phyloP scores from a whole-genome alignment of 2,888 invertebrate genomes.

The Hesperia comma region DNA sequence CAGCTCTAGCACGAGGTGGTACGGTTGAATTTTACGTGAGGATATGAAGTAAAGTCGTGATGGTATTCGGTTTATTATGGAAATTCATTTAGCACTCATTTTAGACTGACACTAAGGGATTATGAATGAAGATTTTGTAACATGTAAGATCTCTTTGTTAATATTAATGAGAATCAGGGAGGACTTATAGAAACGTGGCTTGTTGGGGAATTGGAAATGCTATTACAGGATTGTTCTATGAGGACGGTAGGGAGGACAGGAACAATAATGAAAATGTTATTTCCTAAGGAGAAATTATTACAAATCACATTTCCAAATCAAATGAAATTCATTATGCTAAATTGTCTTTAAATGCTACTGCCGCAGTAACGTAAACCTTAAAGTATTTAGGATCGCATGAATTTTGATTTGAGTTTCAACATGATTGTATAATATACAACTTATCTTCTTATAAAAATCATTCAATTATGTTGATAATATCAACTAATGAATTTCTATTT shows the following conservation, averaged over 20 bases:
- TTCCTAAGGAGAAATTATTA: neutral
- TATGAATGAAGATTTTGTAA: constrained; percentile 12
- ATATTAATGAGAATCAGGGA: constrained; percentile 9
- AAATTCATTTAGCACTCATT: constrained; percentile 27
- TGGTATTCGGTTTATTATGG: constrained; percentile 22
- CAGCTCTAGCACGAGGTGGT: neutral
- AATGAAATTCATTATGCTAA: neutral
- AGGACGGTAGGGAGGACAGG: neutral
- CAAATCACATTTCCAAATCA: neutral
- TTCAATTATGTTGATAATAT: no score
- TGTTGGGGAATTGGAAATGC: neutral
- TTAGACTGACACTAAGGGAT: constrained; percentile 19
- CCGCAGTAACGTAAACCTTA: no score
- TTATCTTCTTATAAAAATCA: no score
- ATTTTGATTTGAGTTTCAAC: no score
- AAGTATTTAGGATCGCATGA: no score
- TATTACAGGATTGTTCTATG: neutral
- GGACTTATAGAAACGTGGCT: neutral
- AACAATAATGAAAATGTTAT: neutral
- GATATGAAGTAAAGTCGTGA: neutral
- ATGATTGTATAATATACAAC: no score
- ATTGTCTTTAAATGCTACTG: no score
- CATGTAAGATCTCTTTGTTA: constrained; percentile 12
- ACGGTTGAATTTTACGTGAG: constrained; percentile 9
- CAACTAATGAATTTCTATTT: no score